phyloP scores from a whole-genome alignment of 2,888 invertebrate species.

The Caenorhabditis drosophilae region DNA sequence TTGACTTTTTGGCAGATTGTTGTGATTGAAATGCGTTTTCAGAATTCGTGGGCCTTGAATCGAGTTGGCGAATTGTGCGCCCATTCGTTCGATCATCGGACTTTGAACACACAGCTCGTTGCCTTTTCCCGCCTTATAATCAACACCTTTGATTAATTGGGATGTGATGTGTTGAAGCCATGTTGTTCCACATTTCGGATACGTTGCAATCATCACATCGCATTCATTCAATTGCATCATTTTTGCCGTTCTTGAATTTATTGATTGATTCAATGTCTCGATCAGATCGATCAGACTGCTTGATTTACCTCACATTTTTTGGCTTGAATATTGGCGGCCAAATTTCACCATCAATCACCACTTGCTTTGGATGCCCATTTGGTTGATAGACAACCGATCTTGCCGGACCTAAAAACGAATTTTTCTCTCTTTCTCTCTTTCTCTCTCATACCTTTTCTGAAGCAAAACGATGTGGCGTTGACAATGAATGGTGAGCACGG shows the following conservation, averaged over 20 bases:
- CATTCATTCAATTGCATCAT: slow-evolving; percentile 46
- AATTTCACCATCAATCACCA: slow-evolving; percentile 65
- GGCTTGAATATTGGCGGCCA: slow-evolving; percentile 68
- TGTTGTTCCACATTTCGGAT: slow-evolving; percentile 69
- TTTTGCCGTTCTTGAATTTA: slow-evolving; percentile 59
- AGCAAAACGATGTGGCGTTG: slow-evolving; percentile 46
- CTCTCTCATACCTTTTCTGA: slow-evolving; percentile 34
- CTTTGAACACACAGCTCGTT: slow-evolving; percentile 61
- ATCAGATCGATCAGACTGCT: neutral
- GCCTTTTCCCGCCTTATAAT: slow-evolving; percentile 43
- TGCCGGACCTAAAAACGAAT: slow-evolving; percentile 35
- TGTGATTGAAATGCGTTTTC: slow-evolving; percentile 64
- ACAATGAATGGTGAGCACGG: slow-evolving; percentile 49
- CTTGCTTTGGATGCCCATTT: slow-evolving; percentile 61
- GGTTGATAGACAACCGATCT: slow-evolving; percentile 57
- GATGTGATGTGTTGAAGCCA: slow-evolving; percentile 68
- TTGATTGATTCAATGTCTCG: too few relatives aligned
- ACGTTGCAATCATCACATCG: slow-evolving; percentile 68
- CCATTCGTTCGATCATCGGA: slow-evolving; percentile 68
- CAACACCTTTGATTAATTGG: slow-evolving; percentile 54
- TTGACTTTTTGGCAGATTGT: slow-evolving; percentile 59
- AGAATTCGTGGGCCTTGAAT: slow-evolving; percentile 61
- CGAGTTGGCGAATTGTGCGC: slow-evolving; percentile 58
- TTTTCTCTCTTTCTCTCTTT: neutral
- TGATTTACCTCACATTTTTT: slow-evolving; percentile 53